These are phyloP conservation scores for Petrocephalus sullivani DNA, from an alignment of 2,797 vertebrate genomes.

Conservation along the genomic window DNA sequence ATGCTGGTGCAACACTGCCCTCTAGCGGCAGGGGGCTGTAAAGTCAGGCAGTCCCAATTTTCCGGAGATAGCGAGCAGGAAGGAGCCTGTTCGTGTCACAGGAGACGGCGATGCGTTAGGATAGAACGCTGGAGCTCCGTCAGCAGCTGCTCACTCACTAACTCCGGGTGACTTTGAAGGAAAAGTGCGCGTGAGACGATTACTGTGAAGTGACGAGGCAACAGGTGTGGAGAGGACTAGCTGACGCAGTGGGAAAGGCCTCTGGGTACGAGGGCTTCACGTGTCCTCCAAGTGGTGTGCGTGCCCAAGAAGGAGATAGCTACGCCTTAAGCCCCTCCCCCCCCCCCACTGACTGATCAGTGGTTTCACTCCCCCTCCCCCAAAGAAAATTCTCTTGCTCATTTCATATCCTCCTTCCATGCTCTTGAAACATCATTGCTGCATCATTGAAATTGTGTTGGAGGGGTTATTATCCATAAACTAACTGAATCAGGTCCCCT, in stretches of 20 bases:
- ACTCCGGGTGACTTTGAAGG: slow-evolving; percentile 3
- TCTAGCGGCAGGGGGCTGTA: slow-evolving; percentile 41
- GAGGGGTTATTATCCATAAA: neutral
- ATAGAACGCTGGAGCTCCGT: neutral
- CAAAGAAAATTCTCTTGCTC: neutral
- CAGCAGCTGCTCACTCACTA: neutral
- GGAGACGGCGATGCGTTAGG: neutral
- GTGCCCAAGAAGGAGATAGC: neutral
- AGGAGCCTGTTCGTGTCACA: neutral
- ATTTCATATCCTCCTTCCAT: neutral
- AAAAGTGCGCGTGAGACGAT: neutral
- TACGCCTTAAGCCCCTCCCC: neutral
- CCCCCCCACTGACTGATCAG: neutral
- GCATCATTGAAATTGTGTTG: neutral
- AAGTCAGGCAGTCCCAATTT: neutral
- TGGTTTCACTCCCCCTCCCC: neutral
- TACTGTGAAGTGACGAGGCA: neutral
- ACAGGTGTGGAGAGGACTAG: neutral
- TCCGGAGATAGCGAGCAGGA: neutral
- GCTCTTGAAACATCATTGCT: neutral
- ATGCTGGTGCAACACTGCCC: slow-evolving; percentile 64
- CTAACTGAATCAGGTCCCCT: neutral
- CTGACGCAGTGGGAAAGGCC: neutral
- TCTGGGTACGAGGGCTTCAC: neutral
- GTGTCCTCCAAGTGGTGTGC: neutral